Conservation (phyloP, 2,797 vertebrate genomes). For the Microhierax caerulescens region DNA sequence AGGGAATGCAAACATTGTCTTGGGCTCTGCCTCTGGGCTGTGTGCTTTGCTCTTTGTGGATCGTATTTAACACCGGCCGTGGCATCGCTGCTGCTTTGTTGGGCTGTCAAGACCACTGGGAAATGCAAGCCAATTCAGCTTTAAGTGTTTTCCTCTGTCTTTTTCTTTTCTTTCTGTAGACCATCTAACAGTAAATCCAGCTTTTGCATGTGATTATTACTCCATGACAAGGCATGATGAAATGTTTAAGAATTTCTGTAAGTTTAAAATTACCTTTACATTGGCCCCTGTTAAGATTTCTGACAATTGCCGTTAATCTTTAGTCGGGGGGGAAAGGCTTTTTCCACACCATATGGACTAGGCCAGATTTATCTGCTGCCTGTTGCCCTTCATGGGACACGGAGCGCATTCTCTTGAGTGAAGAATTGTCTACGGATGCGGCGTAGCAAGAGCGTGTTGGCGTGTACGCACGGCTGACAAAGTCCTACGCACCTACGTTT, state of each 20-base stretch:
- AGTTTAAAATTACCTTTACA: constrained; percentile 58
- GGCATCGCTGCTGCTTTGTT: background rate
- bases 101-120: background rate
- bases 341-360: constrained; percentile 60
- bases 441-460: background rate
- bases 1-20: constrained; percentile 4
- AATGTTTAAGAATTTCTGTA: constrained; percentile 39
- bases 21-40: constrained; percentile 3
- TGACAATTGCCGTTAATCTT: constrained; percentile 66
- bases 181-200: background rate
- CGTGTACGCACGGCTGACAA: background rate
- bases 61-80: background rate
- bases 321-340: background rate
- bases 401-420: constrained; percentile 33
- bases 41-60: background rate
- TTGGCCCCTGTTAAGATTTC: constrained; percentile 43
- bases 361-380: constrained; percentile 55
- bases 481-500: background rate
- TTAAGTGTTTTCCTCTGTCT: background rate
- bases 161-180: background rate
- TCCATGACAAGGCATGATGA: constrained; percentile 19
- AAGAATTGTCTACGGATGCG: constrained; percentile 10
- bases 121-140: background rate
- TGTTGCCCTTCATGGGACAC: constrained; percentile 66
- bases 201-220: background rate